Evolutionary conservation across 2,797 vertebrate genomes (phyloP).

Genomic region (Kryptopterus vitreolus): DNA sequence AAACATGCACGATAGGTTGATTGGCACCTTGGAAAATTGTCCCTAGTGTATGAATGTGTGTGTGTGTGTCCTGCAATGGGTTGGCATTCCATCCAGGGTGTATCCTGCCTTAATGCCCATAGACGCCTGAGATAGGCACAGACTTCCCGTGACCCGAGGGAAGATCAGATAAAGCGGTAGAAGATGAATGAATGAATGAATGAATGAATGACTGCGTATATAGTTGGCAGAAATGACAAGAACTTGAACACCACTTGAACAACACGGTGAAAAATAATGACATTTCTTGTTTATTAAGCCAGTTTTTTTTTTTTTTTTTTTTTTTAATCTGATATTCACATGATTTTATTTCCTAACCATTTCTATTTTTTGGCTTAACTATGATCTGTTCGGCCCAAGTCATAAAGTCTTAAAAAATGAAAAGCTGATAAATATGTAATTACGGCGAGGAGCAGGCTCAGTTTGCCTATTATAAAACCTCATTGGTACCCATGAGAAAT

Average conservation of each 20-base stretch:
- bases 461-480: constrained; percentile 32
- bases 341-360: constrained; percentile 17
- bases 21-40: too few species aligned
- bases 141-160: too few species aligned
- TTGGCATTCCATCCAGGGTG: too few species aligned
- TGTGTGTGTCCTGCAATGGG: too few species aligned
- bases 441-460: background rate
- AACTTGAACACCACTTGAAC: background rate
- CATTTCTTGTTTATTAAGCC: background rate
- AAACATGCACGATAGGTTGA: too few species aligned
- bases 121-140: too few species aligned
- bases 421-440: constrained; percentile 35
- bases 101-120: too few species aligned
- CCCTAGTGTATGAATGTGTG: too few species aligned
- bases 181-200: too few species aligned
- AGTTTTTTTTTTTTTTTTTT: constrained; percentile 8
- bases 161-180: too few species aligned
- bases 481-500: constrained; percentile 40
- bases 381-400: constrained; percentile 17
- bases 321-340: constrained; percentile 14
- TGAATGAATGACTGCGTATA: too few species aligned
- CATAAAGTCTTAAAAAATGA: constrained; percentile 16
- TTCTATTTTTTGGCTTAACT: constrained; percentile 21
- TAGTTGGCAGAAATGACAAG: background rate
- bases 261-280: background rate